A percentile compares a stretch with the other conserved stretches of the same genome.
Conservation (phyloP, 2,888 invertebrate genomes). For the Cantharis flavilabris region DNA sequence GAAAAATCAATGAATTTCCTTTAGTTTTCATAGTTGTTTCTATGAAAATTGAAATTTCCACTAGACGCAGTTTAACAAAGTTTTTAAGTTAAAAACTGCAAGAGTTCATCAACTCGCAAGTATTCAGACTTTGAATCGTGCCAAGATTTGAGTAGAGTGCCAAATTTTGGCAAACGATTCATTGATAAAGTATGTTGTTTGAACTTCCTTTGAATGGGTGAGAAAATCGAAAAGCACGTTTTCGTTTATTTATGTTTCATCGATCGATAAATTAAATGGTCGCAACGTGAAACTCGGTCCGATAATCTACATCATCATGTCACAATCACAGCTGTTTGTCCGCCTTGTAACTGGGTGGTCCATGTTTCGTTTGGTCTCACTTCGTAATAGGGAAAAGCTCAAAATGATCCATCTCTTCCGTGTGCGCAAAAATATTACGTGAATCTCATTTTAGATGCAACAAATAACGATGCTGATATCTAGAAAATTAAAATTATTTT, state of each 20-base stretch:
- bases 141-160: neutral
- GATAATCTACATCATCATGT: neutral
- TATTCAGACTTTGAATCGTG: neutral
- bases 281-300: neutral
- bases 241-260: neutral
- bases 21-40: constrained; percentile 6
- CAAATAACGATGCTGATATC: no score
- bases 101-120: neutral
- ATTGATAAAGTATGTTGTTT: neutral
- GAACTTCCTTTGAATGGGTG: neutral
- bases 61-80: neutral
- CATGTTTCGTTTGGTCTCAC: neutral
- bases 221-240: neutral
- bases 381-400: neutral
- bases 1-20: constrained; percentile 16
- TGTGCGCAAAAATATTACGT: no score
- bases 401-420: no score
- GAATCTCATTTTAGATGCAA: no score
- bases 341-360: neutral
- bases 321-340: neutral
- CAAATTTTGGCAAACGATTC: neutral
- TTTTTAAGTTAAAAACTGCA: neutral
- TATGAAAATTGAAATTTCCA: neutral
- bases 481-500: no score
- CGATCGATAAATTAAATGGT: neutral